Evolutionary conservation across 2,888 invertebrate species (phyloP).

Genomic region (Heliconius charithonia): DNA sequence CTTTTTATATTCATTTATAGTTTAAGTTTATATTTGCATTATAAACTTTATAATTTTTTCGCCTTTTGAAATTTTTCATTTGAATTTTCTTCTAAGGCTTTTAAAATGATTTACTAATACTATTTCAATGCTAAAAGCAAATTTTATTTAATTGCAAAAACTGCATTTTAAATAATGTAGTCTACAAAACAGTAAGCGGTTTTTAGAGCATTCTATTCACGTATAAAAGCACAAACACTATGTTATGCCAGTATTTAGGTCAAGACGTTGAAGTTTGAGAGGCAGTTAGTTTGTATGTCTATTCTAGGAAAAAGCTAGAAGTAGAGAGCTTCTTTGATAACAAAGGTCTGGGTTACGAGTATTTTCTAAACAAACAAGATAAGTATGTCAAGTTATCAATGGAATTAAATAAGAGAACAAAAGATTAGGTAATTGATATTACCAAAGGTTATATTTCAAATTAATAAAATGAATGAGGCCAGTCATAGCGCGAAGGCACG

Average conservation of each 20-base stretch:
- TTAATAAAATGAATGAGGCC: too few species aligned
- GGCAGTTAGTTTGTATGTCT: constrained; percentile 33
- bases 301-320: constrained; percentile 23
- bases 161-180: not conserved
- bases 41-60: too few species aligned
- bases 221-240: constrained; percentile 13
- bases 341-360: constrained; percentile 41
- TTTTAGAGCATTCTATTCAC: constrained; percentile 16
- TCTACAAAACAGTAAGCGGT: not conserved
- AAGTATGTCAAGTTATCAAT: constrained; percentile 37
- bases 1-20: too few species aligned
- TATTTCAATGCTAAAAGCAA: not conserved
- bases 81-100: not conserved
- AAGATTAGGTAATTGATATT: not conserved
- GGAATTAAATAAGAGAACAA: not conserved
- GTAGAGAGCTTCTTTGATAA: constrained; percentile 23
- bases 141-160: not conserved
- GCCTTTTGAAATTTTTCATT: not conserved
- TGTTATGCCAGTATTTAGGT: constrained; percentile 32
- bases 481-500: too few species aligned
- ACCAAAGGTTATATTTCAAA: too few species aligned
- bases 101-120: not conserved
- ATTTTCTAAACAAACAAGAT: constrained; percentile 37
- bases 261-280: constrained; percentile 26
- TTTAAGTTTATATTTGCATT: too few species aligned